Percentiles rank a stretch among this genome's conserved stretches.
Evolutionary conservation across 2,888 invertebrate species (phyloP).

Genomic region (Hybos culiciformis): DNA sequence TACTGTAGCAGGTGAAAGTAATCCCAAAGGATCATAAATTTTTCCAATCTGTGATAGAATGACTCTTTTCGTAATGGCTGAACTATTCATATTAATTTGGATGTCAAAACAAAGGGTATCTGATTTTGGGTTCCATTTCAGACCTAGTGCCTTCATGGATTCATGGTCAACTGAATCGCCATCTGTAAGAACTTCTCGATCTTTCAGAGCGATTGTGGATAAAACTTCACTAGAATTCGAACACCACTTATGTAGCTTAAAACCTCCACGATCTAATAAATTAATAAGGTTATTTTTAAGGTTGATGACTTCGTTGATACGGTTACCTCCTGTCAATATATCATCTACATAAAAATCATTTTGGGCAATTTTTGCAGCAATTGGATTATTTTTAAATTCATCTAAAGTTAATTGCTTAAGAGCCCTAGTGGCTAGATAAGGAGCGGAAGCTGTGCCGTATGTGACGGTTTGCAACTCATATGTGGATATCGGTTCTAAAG

Average conservation of each 20-base stretch:
- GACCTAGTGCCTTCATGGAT: conserved; percentile 6
- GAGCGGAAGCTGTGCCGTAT: no score
- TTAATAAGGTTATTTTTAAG: conserved; percentile 4
- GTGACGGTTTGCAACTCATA: no score
- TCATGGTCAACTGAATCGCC: background rate
- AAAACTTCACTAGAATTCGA: conserved; percentile 1
- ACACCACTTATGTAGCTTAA: conserved; percentile 8
- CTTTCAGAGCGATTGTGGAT: background rate
- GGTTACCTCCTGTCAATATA: conserved; percentile 6
- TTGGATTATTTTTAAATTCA: conserved; percentile 9
- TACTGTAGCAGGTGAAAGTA: conserved; percentile 9
- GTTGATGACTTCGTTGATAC: background rate
- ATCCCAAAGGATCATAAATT: conserved; percentile 11
- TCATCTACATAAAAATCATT: conserved; percentile 16
- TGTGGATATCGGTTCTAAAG: no score
- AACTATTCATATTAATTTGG: background rate
- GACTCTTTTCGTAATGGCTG: no score
- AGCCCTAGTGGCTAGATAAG: no score
- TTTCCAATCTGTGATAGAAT: conserved; percentile 8
- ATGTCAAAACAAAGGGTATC: conserved; percentile 5
- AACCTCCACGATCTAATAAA: conserved; percentile 8
- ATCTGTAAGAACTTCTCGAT: background rate
- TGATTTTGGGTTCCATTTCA: conserved; percentile 10
- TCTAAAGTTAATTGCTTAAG: no score
- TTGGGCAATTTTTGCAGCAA: conserved; percentile 3